Evolutionary conservation across 2,888 invertebrate species (phyloP).

Genomic region (Caenorhabditis auriculariae): DNA sequence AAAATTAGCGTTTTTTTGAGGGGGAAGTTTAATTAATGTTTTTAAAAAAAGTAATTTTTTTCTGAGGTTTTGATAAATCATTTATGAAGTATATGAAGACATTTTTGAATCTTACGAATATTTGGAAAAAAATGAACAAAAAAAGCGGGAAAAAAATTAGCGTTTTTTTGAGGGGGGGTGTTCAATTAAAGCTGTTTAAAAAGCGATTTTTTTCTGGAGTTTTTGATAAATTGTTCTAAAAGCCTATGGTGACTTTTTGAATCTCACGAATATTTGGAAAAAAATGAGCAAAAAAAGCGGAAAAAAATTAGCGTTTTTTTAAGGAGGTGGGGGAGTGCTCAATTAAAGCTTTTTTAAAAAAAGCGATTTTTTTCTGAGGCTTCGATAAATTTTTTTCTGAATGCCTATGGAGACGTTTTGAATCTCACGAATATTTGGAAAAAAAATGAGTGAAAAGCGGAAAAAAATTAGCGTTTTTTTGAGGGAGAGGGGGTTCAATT

Average conservation of each 20-base stretch:
- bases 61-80: not conserved
- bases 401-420: not conserved
- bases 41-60: not conserved
- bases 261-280: too few relatives aligned
- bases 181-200: not conserved
- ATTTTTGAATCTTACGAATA: not conserved
- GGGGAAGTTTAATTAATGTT: not conserved
- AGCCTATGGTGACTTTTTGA: too few relatives aligned
- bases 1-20: not conserved
- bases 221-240: too few relatives aligned
- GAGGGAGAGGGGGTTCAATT: not conserved
- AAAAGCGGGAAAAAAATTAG: not conserved
- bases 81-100: not conserved
- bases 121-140: not conserved
- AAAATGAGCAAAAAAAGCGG: not conserved
- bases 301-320: not conserved
- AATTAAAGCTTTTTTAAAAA: too few relatives aligned
- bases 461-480: not conserved
- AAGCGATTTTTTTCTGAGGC: not conserved
- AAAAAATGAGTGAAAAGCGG: not conserved
- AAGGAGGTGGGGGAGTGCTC: not conserved
- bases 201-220: too few relatives aligned
- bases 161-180: not conserved
- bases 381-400: not conserved
- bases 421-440: not conserved